Evolutionary conservation across 2,888 invertebrate species (phyloP).

Genomic region (Platycheirus rosarum): DNA sequence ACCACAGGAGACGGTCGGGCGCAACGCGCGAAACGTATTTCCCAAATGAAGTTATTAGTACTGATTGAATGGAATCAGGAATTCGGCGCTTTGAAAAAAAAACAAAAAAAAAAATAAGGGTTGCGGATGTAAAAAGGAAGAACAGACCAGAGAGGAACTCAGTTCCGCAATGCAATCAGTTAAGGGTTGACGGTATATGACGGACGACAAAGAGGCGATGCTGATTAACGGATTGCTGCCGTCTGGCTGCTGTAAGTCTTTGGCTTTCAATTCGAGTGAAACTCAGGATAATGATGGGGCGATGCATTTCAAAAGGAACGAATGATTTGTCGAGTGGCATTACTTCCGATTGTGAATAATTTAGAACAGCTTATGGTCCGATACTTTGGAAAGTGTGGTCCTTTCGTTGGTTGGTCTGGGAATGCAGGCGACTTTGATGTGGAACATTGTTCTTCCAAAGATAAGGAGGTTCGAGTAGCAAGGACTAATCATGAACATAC

Average conservation of each 20-base stretch:
- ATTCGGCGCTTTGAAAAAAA: background rate
- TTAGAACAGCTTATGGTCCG: conserved; percentile 35
- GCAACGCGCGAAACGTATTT: conserved; percentile 29
- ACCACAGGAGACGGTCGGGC: conserved; percentile 32
- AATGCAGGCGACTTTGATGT: conserved; percentile 12
- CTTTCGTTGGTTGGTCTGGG: conserved; percentile 2
- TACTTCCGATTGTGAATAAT: conserved; percentile 56
- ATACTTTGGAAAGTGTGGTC: conserved; percentile 5
- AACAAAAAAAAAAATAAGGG: conserved; percentile 42
- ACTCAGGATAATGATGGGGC: conserved; percentile 19
- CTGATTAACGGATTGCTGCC: conserved; percentile 44
- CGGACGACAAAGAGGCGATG: conserved; percentile 33
- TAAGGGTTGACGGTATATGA: conserved; percentile 51
- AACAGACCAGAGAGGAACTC: conserved; percentile 3
- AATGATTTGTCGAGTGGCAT: conserved; percentile 68
- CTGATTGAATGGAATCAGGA: conserved; percentile 35
- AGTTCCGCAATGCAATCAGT: conserved; percentile 36
- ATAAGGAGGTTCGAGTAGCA: background rate
- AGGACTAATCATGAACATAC: conserved; percentile 28
- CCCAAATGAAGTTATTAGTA: conserved; percentile 55
- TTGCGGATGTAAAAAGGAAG: conserved; percentile 22
- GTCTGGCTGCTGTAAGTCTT: conserved; percentile 28
- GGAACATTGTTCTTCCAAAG: background rate
- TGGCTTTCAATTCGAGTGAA: background rate
- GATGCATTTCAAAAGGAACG: conserved; percentile 52